Evolutionary conservation across 1,140 invertebrate species (phyloP).

Genomic region (Bemisia tabaci): DNA sequence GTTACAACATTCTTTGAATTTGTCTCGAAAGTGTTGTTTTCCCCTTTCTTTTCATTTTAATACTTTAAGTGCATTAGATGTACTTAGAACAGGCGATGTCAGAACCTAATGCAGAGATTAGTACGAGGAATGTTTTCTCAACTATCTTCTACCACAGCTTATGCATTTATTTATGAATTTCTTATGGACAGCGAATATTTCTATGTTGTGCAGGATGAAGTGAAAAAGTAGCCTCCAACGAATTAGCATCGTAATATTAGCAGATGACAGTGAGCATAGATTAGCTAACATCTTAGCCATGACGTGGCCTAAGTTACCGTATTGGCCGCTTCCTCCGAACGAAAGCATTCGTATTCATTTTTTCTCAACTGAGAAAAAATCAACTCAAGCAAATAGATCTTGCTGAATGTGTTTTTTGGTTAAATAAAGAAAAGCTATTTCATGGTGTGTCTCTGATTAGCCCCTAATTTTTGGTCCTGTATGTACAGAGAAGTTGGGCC

Average conservation of each 20-base stretch:
- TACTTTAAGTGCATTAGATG: background rate
- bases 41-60: background rate
- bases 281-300: background rate
- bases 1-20: background rate
- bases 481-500: no score
- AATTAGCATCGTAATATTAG: background rate
- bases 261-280: background rate
- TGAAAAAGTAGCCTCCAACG: background rate
- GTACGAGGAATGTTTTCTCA: background rate
- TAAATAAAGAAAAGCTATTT: no score
- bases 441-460: no score
- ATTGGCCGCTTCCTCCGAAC: no score
- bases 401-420: no score
- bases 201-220: background rate
- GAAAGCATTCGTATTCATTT: no score
- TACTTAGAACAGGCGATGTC: background rate
- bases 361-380: no score
- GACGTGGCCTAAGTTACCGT: no score
- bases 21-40: background rate
- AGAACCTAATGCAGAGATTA: background rate
- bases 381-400: no score
- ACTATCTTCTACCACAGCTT: background rate
- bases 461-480: no score
- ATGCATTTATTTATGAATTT: background rate
- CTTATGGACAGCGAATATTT: background rate